Base-by-base conservation (phyloP, 2,888 invertebrate genomes). In the Tenthredo scrophulariae region DNA sequence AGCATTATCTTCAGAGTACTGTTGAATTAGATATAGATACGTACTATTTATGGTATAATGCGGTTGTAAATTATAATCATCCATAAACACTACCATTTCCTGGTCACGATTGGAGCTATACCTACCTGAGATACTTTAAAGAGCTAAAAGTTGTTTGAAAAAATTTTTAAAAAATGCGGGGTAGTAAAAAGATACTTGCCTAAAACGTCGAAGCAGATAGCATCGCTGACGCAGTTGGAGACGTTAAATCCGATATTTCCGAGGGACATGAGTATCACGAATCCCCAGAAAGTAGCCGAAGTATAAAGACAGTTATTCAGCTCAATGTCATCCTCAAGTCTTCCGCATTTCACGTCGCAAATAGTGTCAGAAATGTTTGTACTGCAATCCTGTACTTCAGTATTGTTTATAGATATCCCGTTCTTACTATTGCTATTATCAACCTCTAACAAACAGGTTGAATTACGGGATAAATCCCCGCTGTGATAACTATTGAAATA, bases 201-300 rank as follows among this genome's bases (percentile, higher is more conserved):
- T 62, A 98, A 94, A 37, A 97, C 95, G 93, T 98, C 97, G 91
- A 98, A 98, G 92, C 98, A 98, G 46, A 98, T 96, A 0, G 98
- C 98, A 93, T 98, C 98, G 62, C 97, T 97, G 62, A 98, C 96
- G 75, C 97, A 97, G 90, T 98, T 97, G 50, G 96, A 96, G 0
- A 98, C 98, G 92, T 97, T 97, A 91, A 96, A 97, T 3, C 97
- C 96, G 85, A 97, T 96, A 2, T 96, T 97, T 43, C 97, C 97
- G 1, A 97, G 87, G 70, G 96, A 96, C 94, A 97, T 95, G 33
- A 97, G 92, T 0, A 96, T 87, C 0, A 97, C 95, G 88, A 97
- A 97, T 2, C 94, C 94, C 97, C 97, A 97, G 92, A 97, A 97
- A 0, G 95, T 94, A 0, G 93, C 89, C 0, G 96, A 95, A 86